Percentiles rank a stretch among this genome's conserved stretches.
phyloP scores from a whole-genome alignment of 2,797 vertebrate species.

The Acanthiza pusilla region DNA sequence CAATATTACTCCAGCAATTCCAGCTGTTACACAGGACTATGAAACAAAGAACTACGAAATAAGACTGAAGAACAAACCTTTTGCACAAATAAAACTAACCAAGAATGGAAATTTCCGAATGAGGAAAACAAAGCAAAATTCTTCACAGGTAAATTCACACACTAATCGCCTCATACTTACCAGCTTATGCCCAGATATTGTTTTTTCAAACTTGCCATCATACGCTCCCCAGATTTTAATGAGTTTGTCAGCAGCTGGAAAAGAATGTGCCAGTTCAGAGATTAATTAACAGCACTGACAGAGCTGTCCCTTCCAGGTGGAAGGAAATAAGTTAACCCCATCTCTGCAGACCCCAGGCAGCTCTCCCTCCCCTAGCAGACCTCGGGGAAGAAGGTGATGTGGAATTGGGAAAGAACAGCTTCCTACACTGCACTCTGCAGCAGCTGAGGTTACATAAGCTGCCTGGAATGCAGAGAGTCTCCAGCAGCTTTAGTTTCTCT shows the following conservation, averaged over 20 bases:
- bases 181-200: constrained; percentile 96
- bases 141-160: neutral
- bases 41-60: neutral
- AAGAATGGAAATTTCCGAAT: neutral
- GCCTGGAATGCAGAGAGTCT: constrained; percentile 51
- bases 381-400: neutral
- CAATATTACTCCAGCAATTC: neutral
- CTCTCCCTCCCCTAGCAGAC: neutral
- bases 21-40: neutral
- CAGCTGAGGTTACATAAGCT: constrained; percentile 50
- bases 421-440: neutral
- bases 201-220: constrained; percentile 98
- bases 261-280: neutral
- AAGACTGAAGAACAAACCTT: neutral
- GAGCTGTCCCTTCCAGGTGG: neutral
- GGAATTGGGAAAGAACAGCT: neutral
- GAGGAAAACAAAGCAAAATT: neutral
- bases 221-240: constrained; percentile 99
- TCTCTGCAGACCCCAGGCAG: neutral
- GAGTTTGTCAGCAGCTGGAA: constrained; percentile 94
- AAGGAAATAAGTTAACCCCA: neutral
- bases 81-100: neutral
- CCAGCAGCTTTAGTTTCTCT: neutral
- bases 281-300: neutral
- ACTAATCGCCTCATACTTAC: constrained; percentile 75